Conservation (phyloP, 2,797 vertebrate genomes). For the Falco concolor region DNA sequence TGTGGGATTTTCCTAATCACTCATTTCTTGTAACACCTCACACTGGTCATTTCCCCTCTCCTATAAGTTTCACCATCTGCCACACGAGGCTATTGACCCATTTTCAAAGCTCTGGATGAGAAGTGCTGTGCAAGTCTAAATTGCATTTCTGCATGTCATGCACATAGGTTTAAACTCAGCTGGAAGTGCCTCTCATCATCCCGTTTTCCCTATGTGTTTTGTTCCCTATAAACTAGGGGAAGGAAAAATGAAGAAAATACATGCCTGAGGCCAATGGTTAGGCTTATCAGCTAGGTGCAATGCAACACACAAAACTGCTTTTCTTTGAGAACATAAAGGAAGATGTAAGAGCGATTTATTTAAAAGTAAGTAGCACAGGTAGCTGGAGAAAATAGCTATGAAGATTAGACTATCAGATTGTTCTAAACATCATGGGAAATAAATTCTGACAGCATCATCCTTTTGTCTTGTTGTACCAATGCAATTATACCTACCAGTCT, state of each 20-base stretch:
- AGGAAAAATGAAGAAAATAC: slow-evolving; percentile 6
- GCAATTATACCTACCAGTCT: neutral
- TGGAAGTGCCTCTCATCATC: slow-evolving; percentile 36
- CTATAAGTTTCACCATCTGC: neutral
- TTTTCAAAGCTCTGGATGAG: neutral
- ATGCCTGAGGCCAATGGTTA: slow-evolving; percentile 21
- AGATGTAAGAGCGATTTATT: neutral
- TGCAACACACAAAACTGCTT: neutral
- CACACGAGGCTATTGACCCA: neutral
- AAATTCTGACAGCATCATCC: neutral
- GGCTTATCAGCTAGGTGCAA: slow-evolving; percentile 15
- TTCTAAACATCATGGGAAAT: neutral
- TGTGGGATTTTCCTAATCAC: neutral
- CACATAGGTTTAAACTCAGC: slow-evolving; percentile 28
- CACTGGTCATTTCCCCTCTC: neutral
- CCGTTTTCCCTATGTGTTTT: neutral
- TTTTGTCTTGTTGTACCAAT: neutral
- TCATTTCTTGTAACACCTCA: neutral
- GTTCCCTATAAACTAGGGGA: neutral
- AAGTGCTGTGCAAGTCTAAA: neutral
- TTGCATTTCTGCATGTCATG: neutral
- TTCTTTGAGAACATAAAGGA: slow-evolving; percentile 25
- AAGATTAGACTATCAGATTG: neutral
- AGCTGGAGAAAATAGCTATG: neutral
- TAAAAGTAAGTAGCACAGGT: neutral